Percentiles rank a stretch among this genome's conserved stretches.
Evolutionary conservation across 2,888 invertebrate species (phyloP).

Genomic region (Pristionchus fissidentatus): DNA sequence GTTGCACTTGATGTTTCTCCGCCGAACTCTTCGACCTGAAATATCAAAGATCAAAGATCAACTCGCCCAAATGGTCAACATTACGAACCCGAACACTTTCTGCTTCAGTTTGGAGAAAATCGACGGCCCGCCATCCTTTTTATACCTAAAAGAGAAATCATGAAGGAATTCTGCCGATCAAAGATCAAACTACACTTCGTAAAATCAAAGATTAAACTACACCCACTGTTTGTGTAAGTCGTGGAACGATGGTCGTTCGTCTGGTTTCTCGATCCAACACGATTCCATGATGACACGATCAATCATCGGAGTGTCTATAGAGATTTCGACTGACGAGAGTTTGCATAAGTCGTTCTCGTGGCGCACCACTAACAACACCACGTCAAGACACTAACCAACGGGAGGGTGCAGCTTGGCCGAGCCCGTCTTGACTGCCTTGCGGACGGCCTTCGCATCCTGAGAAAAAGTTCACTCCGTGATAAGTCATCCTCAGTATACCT

Average conservation of each 20-base stretch:
- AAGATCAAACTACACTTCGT: background rate
- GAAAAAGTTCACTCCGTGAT: background rate
- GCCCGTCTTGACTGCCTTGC: conserved; percentile 35
- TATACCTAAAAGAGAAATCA: no score
- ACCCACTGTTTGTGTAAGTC: background rate
- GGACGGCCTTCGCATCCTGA: conserved; percentile 36
- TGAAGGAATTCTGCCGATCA: no score
- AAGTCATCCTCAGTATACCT: conserved; percentile 47
- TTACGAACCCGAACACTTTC: no score
- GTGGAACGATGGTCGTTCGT: conserved; percentile 5
- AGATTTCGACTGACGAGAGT: background rate
- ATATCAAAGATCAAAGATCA: background rate
- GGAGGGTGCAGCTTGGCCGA: background rate
- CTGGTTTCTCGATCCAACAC: conserved; percentile 29
- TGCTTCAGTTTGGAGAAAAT: no score
- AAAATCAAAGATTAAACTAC: conserved; percentile 28
- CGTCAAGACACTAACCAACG: conserved; percentile 1
- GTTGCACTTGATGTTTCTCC: background rate
- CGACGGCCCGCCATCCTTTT: no score
- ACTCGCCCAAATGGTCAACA: no score
- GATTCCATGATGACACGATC: conserved; percentile 12
- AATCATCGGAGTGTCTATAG: background rate
- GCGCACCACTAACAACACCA: background rate
- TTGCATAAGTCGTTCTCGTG: background rate
- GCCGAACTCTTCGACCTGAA: background rate